Evolutionary conservation across 2,797 vertebrate species (phyloP), one percentile per base, ranked within the genome.

Genomic region (Phalloptychus januarius): DNA sequence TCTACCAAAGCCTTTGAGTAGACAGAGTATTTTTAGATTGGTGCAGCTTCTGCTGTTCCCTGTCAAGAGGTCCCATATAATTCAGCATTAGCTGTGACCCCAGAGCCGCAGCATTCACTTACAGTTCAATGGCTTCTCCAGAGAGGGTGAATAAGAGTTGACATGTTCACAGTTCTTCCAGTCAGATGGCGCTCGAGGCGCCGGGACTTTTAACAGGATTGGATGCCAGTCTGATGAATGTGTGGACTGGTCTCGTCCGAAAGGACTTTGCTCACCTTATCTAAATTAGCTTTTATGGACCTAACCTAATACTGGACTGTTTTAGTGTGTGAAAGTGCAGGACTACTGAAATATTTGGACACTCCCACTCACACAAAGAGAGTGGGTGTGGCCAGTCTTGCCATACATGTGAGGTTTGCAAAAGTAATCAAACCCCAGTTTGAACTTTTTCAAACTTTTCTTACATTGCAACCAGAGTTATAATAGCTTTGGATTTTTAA

Each of bases 1-100:
- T 89, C 75, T 85, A 85, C 80, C 71, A 88, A 88, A 92, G 90
- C 87, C 76, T 84, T 71, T 81, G 76, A 86, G 79, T 78, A 73
- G 56, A 77, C 28, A 1, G 71, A 82, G 81, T 87, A 91, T 90
- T 87, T 92, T 91, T 89, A 92, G 85, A 74, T n/a, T 61, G 0
- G 23, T 23, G 7, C 77, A 78, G 72, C 77, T 91, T 86, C 81
- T 63, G 58, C 67, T 75, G 52, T 81, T 85, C 86, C 81, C 83
- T 83, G 79, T 87, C 52, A 81, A 80, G 72, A 45, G 31, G 63
- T 84, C 72, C 38, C 63, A 81, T 83, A 38, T 79, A 85, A 90
- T 54, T 85, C 65, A 78, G 76, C 72, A 61, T 82, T 63, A 77
- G 71, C 74, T 81, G 42, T 33, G 31, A 80, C 63, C 8, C 42